Evolutionary conservation across 2,113 vertebrate genomes (phyloP), one percentile per base, ranked within the genome.

Genomic region (Alaudala cheleensis): DNA sequence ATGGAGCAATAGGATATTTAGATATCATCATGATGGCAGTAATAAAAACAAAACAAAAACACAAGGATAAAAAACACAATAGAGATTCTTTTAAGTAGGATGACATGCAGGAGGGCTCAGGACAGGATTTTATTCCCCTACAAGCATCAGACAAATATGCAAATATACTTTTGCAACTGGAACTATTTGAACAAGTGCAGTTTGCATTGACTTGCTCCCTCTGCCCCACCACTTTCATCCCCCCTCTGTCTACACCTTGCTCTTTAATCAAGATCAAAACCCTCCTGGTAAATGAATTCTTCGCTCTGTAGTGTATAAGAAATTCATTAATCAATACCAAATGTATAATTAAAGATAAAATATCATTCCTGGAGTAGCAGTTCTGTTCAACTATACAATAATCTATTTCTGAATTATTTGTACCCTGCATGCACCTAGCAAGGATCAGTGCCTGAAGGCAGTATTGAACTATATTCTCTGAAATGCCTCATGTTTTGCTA

Each of bases 401-500:
- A 54, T 61, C 14, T 94, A 6, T 83, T 69, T 96, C 92, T 94
- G 85, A 90, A 85, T 60, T 23, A 76, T 57, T 53, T 61, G 72
- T 76, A 57, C n/a, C 45, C 88, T 86, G 60, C n/a, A 9, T 33
- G 60, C 31, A 95, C 67, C 72, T 74, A 57, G 37, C 37, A 60
- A 95, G 67, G 37, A 64, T 72, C 69, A 37, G 76, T 74, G 92
- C 94, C 94, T 81, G 81, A 84, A 92, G 95, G 88, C 81, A 90
- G 28, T 51, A 90, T 66, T 77, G 54, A 94, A 90, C 69, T 86
- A 67, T 88, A 90, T 93, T 95, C 58, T 81, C 56, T 56, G 79
- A 90, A 88, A 74, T 25, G 50, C 58, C 78, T 92, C 6, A 14
- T 92, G 81, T 91, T 93, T 92, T 84, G 39, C 76, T 81, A 81